Conservation (phyloP, 2,113 vertebrate species). For the Eulacestoma nigropectus region DNA sequence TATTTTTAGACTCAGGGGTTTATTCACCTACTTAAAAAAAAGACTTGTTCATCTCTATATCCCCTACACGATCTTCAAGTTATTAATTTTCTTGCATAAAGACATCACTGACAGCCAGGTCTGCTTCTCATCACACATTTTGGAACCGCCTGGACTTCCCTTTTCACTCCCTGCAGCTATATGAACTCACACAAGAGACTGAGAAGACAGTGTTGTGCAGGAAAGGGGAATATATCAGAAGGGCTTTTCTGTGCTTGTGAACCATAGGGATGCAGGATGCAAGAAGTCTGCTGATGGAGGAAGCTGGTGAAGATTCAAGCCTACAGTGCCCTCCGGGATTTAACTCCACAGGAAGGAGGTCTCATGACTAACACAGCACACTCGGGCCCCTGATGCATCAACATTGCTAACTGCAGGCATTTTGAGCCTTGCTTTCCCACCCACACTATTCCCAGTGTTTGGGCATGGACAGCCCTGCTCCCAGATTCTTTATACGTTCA, state of each 20-base stretch:
- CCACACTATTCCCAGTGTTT: not conserved
- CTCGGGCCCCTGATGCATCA: rapidly evolving
- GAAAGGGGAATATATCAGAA: not conserved
- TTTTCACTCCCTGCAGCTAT: not conserved
- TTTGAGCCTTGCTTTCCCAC: not conserved
- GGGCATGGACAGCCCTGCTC: not conserved
- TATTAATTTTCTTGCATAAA: not conserved
- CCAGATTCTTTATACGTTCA: not conserved
- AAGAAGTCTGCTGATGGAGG: not conserved
- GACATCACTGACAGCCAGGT: not conserved
- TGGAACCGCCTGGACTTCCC: not conserved
- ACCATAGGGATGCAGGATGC: not conserved
- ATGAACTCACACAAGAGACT: not conserved
- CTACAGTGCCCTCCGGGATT: rapidly evolving
- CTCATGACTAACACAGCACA: not conserved
- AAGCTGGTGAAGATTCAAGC: not conserved
- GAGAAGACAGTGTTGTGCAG: not conserved
- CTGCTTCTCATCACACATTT: not conserved
- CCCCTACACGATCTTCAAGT: not conserved
- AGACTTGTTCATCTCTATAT: not conserved
- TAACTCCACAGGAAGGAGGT: not conserved
- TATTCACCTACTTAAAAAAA: not conserved
- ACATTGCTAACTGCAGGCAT: not conserved
- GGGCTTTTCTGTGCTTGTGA: not conserved
- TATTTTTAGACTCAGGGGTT: not conserved